Evolutionary conservation across 2,888 invertebrate species (phyloP).

Genomic region (Drosophila rubida): DNA sequence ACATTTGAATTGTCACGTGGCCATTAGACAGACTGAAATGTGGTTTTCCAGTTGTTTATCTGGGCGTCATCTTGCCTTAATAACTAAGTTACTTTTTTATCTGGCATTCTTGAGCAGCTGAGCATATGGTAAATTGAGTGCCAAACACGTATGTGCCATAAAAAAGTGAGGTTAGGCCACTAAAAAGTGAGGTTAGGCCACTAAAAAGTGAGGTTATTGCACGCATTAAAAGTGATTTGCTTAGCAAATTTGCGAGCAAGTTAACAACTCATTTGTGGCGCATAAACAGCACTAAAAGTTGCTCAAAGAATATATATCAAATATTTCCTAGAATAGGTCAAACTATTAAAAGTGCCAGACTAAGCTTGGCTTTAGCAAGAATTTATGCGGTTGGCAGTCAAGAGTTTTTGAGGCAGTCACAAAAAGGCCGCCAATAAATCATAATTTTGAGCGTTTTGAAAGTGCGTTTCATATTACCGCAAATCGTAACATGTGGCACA

Average conservation of each 20-base stretch:
- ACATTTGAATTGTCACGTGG: conserved; percentile 45
- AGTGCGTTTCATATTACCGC: conserved; percentile 77
- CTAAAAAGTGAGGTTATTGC: conserved; percentile 24
- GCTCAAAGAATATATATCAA: background rate
- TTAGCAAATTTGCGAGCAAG: conserved; percentile 4
- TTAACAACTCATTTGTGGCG: conserved; percentile 21
- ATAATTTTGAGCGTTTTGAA: conserved; percentile 67
- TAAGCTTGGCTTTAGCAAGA: conserved; percentile 7
- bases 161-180: conserved; percentile 30
- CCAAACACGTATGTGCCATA: background rate
- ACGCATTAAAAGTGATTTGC: conserved; percentile 1
- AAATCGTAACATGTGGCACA: conserved; percentile 39
- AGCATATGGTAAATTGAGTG: background rate
- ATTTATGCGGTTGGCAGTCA: conserved; percentile 13
- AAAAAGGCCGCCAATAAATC: conserved; percentile 46
- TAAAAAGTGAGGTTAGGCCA: conserved; percentile 28
- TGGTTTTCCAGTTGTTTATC: conserved; percentile 28
- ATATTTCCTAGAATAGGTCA: conserved; percentile 13
- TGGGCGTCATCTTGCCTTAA: conserved; percentile 27
- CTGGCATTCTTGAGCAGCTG: background rate
- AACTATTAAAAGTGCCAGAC: conserved; percentile 25
- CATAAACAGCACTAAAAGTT: conserved; percentile 18
- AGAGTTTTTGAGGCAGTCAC: conserved; percentile 3
- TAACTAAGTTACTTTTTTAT: conserved; percentile 2
- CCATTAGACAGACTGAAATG: conserved; percentile 38